Evolutionary conservation across 2,113 vertebrate species (phyloP).

Genomic region (Elanus axillaris): DNA sequence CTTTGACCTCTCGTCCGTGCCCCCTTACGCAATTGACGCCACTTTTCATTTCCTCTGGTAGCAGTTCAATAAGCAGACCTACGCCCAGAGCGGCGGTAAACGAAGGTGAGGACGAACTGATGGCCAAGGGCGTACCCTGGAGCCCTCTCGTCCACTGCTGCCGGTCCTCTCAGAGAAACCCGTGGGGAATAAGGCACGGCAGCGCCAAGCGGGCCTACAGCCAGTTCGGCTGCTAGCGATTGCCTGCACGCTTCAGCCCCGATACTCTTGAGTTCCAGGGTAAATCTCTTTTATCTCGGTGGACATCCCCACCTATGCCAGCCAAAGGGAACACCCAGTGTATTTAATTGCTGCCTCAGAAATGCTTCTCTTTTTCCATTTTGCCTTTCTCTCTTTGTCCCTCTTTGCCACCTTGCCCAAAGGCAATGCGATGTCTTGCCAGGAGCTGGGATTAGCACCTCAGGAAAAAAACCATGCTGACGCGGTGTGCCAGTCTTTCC

Average conservation of each 20-base stretch:
- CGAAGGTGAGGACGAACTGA: accelerated
- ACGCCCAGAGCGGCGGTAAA: neutral
- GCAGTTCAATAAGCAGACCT: neutral
- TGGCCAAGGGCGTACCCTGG: accelerated
- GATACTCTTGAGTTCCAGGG: neutral
- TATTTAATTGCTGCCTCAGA: neutral
- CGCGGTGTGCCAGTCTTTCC: neutral
- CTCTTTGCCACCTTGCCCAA: neutral
- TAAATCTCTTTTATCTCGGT: neutral
- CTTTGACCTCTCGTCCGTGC: too few relatives aligned
- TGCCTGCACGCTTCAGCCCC: accelerated
- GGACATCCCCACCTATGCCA: neutral
- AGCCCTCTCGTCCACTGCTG: accelerated
- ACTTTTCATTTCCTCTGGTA: neutral
- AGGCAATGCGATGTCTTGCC: neutral
- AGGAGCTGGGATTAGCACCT: too few relatives aligned
- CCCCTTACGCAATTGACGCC: neutral
- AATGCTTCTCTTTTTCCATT: neutral
- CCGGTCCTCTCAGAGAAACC: neutral
- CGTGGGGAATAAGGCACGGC: accelerated
- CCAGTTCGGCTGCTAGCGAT: accelerated
- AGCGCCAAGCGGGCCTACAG: accelerated
- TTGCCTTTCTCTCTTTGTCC: neutral
- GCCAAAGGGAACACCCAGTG: neutral
- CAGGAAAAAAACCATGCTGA: neutral